A percentile compares a stretch with the other conserved stretches of the same genome.
phyloP scores from a whole-genome alignment of 2,113 vertebrate species.

The Hyla sarda region DNA sequence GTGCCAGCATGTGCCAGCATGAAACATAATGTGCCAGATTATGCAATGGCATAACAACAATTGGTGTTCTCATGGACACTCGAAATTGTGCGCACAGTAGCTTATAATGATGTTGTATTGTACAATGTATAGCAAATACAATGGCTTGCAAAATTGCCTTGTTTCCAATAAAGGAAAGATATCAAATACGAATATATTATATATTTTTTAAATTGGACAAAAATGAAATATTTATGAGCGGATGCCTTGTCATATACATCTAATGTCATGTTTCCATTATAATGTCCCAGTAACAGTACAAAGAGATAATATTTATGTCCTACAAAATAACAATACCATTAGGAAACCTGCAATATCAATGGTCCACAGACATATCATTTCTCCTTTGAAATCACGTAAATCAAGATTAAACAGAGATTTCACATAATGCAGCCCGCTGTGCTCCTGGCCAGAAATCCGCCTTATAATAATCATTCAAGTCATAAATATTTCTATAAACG shows the following conservation, averaged over 20 bases:
- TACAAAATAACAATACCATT: conserved; percentile 35
- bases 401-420: conserved; percentile 30
- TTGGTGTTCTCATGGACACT: no score
- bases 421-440: conserved; percentile 32
- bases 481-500: conserved; percentile 60
- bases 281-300: background rate
- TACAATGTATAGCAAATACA: background rate
- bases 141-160: background rate
- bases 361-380: conserved; percentile 55
- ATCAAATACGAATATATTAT: background rate
- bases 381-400: conserved; percentile 38
- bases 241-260: background rate
- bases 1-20: no score
- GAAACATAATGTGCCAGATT: no score
- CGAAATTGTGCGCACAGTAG: background rate
- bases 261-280: conserved; percentile 5
- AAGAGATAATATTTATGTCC: conserved; percentile 35
- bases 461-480: conserved; percentile 43
- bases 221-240: conserved; percentile 13
- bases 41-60: no score
- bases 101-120: background rate
- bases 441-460: conserved; percentile 45
- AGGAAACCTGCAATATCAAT: conserved; percentile 22
- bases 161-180: background rate
- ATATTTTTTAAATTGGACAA: background rate